phyloP scores from a whole-genome alignment of 2,797 vertebrate species.

The Phaenicophaeus curvirostris region DNA sequence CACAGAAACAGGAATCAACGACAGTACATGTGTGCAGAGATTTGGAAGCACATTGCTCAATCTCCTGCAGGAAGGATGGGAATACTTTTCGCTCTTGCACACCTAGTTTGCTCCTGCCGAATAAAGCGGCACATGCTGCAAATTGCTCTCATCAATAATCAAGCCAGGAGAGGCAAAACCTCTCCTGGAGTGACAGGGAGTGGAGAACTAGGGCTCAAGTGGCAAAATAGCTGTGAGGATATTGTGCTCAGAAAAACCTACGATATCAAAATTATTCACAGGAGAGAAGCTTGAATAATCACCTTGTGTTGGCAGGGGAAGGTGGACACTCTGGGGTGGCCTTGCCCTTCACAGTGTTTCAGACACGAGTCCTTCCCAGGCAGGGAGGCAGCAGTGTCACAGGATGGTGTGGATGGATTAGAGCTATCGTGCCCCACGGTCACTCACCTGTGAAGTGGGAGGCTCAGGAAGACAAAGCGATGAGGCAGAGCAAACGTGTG shows the following conservation, averaged over 20 bases:
- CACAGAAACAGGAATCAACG: neutral
- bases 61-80: neutral
- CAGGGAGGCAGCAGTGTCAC: neutral
- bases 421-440: neutral
- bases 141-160: constrained; percentile 48
- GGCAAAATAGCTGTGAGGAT: neutral
- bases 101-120: neutral
- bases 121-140: neutral
- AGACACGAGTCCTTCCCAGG: neutral
- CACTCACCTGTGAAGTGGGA: neutral
- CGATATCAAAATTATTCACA: neutral
- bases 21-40: neutral
- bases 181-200: neutral
- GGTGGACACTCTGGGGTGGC: neutral
- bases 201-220: neutral
- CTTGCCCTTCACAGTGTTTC: neutral
- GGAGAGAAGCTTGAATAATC: neutral
- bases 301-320: neutral
- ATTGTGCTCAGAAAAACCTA: neutral
- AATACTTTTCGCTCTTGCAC: neutral
- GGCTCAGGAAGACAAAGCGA: neutral
- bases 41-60: neutral
- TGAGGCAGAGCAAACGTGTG: neutral
- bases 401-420: neutral
- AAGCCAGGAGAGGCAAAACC: neutral